Evolutionary conservation across 2,113 vertebrate genomes (phyloP).

Genomic region (Nicator chloris): DNA sequence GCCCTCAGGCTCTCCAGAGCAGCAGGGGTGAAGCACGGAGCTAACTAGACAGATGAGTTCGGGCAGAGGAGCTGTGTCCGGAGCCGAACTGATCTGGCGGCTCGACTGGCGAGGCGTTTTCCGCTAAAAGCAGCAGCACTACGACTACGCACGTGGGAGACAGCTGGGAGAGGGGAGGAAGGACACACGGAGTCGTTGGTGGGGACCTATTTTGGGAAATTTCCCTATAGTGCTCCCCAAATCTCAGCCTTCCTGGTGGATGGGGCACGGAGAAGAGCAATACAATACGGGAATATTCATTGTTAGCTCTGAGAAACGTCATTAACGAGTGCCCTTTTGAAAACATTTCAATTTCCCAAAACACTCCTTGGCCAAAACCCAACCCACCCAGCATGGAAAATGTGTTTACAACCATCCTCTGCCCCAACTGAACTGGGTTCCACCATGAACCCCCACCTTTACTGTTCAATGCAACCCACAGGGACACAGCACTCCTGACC

Average conservation of each 20-base stretch:
- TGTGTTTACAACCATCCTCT: neutral
- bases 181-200: neutral
- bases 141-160: neutral
- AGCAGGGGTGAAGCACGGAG: conserved; percentile 4
- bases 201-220: neutral
- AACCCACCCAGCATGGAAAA: neutral
- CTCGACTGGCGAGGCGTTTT: neutral
- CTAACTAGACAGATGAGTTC: conserved; percentile 44
- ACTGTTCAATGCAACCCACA: neutral
- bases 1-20: conserved; percentile 11
- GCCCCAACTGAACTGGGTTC: neutral
- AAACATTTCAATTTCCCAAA: neutral
- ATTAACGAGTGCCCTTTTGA: neutral
- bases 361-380: neutral
- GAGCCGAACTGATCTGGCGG: conserved; percentile 23
- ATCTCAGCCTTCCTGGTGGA: neutral
- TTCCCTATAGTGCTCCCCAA: neutral
- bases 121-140: conserved; percentile 6
- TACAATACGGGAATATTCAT: rapidly evolving
- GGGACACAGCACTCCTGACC: neutral
- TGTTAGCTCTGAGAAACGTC: neutral
- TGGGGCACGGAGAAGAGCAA: neutral
- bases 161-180: neutral
- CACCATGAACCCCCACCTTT: neutral
- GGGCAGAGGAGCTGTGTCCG: neutral